These are phyloP conservation scores for Leptothorax acervorum DNA, from an alignment of 2,888 invertebrate genomes.

Conservation along the genomic window DNA sequence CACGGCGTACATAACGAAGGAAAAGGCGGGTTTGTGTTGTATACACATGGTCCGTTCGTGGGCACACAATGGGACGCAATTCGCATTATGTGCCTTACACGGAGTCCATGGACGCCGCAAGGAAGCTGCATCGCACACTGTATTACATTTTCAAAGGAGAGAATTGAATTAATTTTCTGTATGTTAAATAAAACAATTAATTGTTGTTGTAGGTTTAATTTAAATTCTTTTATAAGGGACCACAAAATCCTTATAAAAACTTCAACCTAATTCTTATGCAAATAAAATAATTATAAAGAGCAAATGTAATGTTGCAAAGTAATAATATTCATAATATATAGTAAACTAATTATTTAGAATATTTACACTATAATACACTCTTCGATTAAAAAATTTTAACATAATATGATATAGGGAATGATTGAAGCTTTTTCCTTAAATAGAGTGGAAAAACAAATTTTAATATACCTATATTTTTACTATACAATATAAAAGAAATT, in stretches of 20 bases:
- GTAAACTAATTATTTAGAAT: too few relatives aligned
- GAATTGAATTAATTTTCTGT: not conserved
- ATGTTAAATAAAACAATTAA: not conserved
- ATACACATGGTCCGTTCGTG: conserved; percentile 23
- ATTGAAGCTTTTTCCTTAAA: too few relatives aligned
- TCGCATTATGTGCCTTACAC: conserved; percentile 56
- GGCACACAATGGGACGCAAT: conserved; percentile 65
- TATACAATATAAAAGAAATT: too few relatives aligned
- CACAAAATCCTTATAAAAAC: not conserved
- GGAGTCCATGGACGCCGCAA: conserved; percentile 25
- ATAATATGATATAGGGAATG: too few relatives aligned
- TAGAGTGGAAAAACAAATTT: too few relatives aligned
- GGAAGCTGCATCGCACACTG: conserved; percentile 10
- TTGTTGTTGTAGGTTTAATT: not conserved
- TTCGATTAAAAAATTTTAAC: too few relatives aligned
- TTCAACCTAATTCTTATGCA: not conserved
- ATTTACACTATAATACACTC: too few relatives aligned
- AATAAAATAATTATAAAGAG: not conserved
- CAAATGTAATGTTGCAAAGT: too few relatives aligned
- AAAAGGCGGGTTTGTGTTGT: conserved; percentile 60
- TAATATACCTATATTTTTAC: too few relatives aligned
- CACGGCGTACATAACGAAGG: conserved; percentile 55
- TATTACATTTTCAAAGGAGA: conserved; percentile 14
- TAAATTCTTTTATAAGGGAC: not conserved
- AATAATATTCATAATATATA: too few relatives aligned